Evolutionary conservation across 2,797 vertebrate genomes (phyloP), one percentile per base, ranked within the genome.

Genomic region (Anableps anableps): DNA sequence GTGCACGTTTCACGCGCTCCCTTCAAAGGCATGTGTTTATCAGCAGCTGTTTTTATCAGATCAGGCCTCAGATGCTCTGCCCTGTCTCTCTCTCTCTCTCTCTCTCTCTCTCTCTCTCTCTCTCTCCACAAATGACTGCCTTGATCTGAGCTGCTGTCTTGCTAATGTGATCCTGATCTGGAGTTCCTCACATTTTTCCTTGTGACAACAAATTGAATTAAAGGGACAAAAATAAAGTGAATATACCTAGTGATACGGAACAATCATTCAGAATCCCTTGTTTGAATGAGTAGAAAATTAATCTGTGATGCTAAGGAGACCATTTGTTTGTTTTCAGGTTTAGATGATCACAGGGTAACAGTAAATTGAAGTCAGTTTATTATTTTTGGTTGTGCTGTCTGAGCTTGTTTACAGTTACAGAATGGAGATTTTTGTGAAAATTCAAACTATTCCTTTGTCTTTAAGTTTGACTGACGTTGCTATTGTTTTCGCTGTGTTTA

Each of bases 1-100:
- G 76, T 79, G 78, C 53, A 0, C 78, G 10, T 76, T 79, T 41
- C 76, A 79, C 74, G 81, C 79, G 77, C 85, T 74, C 77, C 5
- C 62, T 9, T 66, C 62, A 66, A 23, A 66, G 62, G 60, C 31
- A 19, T 9, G 70, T 76, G 90, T 88, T 89, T 84, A 50, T n/a
- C 77, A 75, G 76, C 72, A 45, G 80, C n/a, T 26, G 55, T 74
- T 72, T 6, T 51, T n/a, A 79, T 89, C 84, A 76, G 87, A 89
- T 87, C n/a, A 60, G 17, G 77, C 68, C 19, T 5, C 64, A 47
- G 80, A 80, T 83, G 78, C 58, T 38, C 83, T 81, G 83, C 76
- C 53, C 76, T 21, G 50, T 51, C 66, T 68, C 47, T 3, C 50
- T 51, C 50, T 51, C 6, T 75, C 79, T 5, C 31, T 10, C 17